Conservation (phyloP, 2,113 vertebrate species). For the Taxidea taxus region DNA sequence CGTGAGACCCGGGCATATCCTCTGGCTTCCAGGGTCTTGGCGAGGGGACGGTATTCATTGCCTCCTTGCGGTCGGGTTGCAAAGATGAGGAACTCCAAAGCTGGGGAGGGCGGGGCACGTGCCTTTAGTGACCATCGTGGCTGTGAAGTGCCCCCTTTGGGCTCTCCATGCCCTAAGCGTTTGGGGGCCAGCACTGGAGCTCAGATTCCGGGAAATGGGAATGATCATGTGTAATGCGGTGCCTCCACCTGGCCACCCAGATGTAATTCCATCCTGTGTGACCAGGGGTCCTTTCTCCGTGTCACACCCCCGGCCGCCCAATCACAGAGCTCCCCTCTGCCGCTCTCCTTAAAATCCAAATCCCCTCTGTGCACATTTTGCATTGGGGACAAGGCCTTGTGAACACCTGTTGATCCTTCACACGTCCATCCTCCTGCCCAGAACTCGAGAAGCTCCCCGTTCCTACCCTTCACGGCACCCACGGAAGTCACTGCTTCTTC, state of each 20-base stretch:
- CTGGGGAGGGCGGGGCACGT: fast-evolving
- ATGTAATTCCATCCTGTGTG: no score
- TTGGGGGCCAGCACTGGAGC: background rate
- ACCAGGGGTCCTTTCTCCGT: background rate
- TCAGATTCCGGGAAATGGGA: background rate
- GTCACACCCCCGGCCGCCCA: no score
- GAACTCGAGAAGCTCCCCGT: background rate
- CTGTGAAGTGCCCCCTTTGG: fast-evolving
- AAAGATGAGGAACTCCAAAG: fast-evolving
- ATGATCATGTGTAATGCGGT: fast-evolving
- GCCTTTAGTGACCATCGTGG: fast-evolving
- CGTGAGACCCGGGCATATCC: background rate
- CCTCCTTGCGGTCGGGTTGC: fast-evolving
- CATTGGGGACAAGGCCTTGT: background rate
- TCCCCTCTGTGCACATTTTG: background rate
- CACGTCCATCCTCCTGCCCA: background rate
- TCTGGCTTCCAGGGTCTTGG: background rate
- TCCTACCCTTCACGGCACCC: background rate
- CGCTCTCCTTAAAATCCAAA: background rate
- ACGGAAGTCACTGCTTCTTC: background rate
- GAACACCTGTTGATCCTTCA: background rate
- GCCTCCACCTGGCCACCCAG: fast-evolving
- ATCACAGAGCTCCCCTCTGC: no score
- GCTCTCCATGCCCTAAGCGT: fast-evolving
- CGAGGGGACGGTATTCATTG: background rate